A percentile compares a stretch with the other conserved stretches of the same genome.
Evolutionary conservation across 2,888 invertebrate genomes (phyloP).

Genomic region (Chironomus tentans): DNA sequence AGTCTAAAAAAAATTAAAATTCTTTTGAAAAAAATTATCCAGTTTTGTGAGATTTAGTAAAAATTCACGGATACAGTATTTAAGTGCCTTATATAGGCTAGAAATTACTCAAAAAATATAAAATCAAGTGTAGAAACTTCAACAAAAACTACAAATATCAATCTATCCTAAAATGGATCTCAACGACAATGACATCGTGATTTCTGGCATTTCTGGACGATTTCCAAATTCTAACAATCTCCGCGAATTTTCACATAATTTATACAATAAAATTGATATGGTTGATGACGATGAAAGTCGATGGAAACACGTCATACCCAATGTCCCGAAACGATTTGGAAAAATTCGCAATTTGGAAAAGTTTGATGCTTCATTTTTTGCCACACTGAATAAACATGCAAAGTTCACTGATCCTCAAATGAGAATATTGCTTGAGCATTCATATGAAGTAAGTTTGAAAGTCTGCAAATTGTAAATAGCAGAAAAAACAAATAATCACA

Average conservation of each 20-base stretch:
- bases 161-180: not conserved
- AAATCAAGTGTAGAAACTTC: no score
- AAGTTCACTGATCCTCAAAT: constrained; percentile 46
- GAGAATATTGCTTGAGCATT: constrained; percentile 50
- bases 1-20: no score
- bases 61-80: no score
- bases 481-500: no score
- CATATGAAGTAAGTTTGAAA: constrained; percentile 41
- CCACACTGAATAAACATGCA: constrained; percentile 44
- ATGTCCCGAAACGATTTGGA: constrained; percentile 45
- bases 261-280: constrained; percentile 51
- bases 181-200: constrained; percentile 36
- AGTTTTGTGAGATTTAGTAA: no score
- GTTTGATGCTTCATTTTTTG: constrained; percentile 46
- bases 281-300: constrained; percentile 44
- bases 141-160: no score
- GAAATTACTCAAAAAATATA: no score
- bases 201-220: constrained; percentile 51
- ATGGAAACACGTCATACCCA: constrained; percentile 43
- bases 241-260: constrained; percentile 51
- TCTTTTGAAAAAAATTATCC: no score
- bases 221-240: constrained; percentile 58
- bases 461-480: no score
- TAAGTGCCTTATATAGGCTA: no score
- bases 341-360: constrained; percentile 43